These are phyloP conservation scores for Rhogogaster chlorosoma DNA, from an alignment of 2,888 invertebrate species.

Conservation along the genomic window DNA sequence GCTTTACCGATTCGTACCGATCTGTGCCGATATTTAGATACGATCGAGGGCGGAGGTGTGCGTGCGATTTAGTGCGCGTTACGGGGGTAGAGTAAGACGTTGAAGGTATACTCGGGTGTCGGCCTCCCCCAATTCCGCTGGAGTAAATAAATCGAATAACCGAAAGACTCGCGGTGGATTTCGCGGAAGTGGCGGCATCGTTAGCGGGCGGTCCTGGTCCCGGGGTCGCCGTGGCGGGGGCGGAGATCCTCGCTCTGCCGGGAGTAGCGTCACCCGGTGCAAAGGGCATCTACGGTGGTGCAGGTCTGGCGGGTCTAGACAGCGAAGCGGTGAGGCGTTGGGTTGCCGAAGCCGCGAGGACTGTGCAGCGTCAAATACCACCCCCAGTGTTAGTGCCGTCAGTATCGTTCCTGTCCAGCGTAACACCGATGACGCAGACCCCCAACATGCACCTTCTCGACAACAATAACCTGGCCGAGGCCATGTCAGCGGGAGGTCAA, in stretches of 20 bases:
- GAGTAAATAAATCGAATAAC: background rate
- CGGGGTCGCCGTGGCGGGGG: slow-evolving; percentile 76
- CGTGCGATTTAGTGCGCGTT: background rate
- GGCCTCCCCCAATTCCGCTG: background rate
- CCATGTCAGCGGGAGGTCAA: slow-evolving; percentile 69
- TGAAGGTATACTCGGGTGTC: background rate
- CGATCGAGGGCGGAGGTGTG: background rate
- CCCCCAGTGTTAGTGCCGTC: slow-evolving; percentile 69
- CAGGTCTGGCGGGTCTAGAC: slow-evolving; percentile 82
- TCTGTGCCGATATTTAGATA: background rate
- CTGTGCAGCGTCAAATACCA: slow-evolving; percentile 74
- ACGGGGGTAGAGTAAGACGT: background rate
- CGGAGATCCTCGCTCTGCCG: slow-evolving; percentile 75
- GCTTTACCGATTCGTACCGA: background rate
- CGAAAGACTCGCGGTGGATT: slow-evolving; percentile 60
- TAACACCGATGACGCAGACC: slow-evolving; percentile 74
- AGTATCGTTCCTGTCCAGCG: slow-evolving; percentile 57
- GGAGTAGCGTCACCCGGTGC: slow-evolving; percentile 68
- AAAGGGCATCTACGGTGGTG: slow-evolving; percentile 55
- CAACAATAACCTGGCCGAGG: slow-evolving; percentile 73
- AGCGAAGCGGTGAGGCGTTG: slow-evolving; percentile 82
- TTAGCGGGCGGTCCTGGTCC: slow-evolving; percentile 71
- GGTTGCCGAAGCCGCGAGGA: slow-evolving; percentile 82
- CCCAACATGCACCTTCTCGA: slow-evolving; percentile 76
- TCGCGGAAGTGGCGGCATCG: slow-evolving; percentile 71